Evolutionary conservation across 2,797 vertebrate species (phyloP), one percentile per base, ranked within the genome.

Genomic region (Chiroxiphia lanceolata): DNA sequence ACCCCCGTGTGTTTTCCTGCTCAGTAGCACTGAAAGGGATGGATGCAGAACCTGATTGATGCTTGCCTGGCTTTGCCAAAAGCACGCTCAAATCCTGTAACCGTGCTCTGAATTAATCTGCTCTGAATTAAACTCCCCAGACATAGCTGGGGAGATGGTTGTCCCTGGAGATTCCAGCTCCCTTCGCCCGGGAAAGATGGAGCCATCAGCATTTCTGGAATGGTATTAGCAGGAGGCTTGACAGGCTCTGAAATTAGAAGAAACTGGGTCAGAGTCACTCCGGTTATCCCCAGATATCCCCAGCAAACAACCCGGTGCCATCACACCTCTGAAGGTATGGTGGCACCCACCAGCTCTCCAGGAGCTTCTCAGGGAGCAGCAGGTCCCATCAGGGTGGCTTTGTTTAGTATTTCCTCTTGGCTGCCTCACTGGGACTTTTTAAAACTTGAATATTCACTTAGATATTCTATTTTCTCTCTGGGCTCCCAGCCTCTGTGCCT

Each of bases 31-130:
- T 40, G 77, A 72, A 82, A 12, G 50, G 70, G 59, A 53, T 84
- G 70, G 82, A 70, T 63, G 54, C 83, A 79, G 44, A 94, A 64
- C 45, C 63, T 82, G 89, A 93, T 90, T 92, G 74, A 91, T 53
- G 44, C 59, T 65, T 86, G 56, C 86, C 38, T 76, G 85, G 54
- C 65, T 83, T 81, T 91, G 72, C 57, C 83, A 88, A 91, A 86
- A 26, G 68, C 51, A 20, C 27, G 19, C n/a, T 94, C 60, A 63
- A 59, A 89, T 94, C 80, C 57, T 69, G 15, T 64, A 86, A 59
- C 70, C 22, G 7, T 44, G 40, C 70, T 71, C 42, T 33, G 54
- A 90, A 84, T 84, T 69, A 54, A 88, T 81, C 87, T 88, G 67
- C 61, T 86, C n/a, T n/a, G n/a, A n/a, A n/a, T n/a, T n/a, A n/a